Evolutionary conservation across 2,113 vertebrate genomes (phyloP), one percentile per base, ranked within the genome.

Genomic region (Nestor notabilis): DNA sequence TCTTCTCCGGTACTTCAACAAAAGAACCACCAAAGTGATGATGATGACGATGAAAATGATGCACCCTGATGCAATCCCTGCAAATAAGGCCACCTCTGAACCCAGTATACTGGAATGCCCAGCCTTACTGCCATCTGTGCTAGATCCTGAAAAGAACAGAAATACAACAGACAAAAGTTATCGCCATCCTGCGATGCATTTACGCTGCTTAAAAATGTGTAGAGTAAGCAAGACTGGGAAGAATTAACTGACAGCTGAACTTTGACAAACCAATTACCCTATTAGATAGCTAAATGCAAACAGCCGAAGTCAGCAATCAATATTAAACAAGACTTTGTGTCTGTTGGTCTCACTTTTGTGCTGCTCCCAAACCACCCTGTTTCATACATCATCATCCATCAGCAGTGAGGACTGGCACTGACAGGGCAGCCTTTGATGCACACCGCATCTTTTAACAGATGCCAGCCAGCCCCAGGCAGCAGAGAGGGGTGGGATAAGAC

Each of bases 31-130:
- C 97, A 99, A 98, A 97, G 99, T 99, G 98, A 99, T 99, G 98
- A 99, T 99, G 98, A 99, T 99, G 98, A 99, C 98, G 94, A 99
- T 98, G 98, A 99, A 99, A 96, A 99, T 99, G 96, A 99, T 99
- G 96, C 99, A 99, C 95, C 99, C 99, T 69, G 99, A 99, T 83
- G 99, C 99, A 89, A 99, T 99, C 97, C 99, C 99, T 72, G 99
- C 99, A 82, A 99, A 99, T 98, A 99, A 99, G 97, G 99, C 99
- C 98, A 99, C 98, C 97, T 99, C 99, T 47, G 99, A 99, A 98
- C 99, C 99, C 47, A 99, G 98, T 97, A 99, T 98, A 72, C 98
- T 99, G 17, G 99, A 98, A 95, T 99, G 99, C 50, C 98, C 99
- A 52, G 98, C 98, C 13, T 98, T 98, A 77, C 95, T 98, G 71